A percentile compares a stretch with the other conserved stretches of the same genome.
Evolutionary conservation across 2,797 vertebrate species (phyloP).

Genomic region (Kryptopterus vitreolus): DNA sequence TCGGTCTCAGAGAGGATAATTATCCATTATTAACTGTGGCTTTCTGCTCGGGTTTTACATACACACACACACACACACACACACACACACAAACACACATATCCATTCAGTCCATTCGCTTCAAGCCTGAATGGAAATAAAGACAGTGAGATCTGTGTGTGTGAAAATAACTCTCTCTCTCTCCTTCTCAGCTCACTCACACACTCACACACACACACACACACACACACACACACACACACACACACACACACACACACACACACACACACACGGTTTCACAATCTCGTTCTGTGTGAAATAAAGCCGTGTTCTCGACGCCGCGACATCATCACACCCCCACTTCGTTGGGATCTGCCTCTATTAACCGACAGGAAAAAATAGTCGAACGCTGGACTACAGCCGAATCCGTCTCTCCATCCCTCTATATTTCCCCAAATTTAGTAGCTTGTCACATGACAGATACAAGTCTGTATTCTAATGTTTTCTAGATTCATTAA

Average conservation of each 20-base stretch:
- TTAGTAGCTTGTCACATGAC: background rate
- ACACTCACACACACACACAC: background rate
- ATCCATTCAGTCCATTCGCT: slow-evolving; percentile 14
- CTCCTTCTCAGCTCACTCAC: too few species aligned
- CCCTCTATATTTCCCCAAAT: background rate
- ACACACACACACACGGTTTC: background rate
- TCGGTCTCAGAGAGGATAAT: background rate
- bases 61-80: slow-evolving; percentile 19
- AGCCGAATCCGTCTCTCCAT: background rate
- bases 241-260: slow-evolving; percentile 1
- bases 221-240: background rate
- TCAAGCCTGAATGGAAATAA: slow-evolving; percentile 7
- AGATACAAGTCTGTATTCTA: background rate
- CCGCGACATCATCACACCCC: background rate
- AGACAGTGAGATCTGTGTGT: slow-evolving; percentile 21
- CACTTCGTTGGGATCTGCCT: background rate
- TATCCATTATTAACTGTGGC: background rate
- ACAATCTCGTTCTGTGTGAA: background rate
- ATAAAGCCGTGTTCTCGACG: background rate
- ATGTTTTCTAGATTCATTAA: too few species aligned
- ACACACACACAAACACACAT: slow-evolving; percentile 5
- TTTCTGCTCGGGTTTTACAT: slow-evolving; percentile 8
- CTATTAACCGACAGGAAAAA: background rate
- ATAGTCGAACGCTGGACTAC: background rate
- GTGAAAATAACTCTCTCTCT: background rate